Evolutionary conservation across 2,113 vertebrate genomes (phyloP).

Genomic region (Peromyscus californicus): DNA sequence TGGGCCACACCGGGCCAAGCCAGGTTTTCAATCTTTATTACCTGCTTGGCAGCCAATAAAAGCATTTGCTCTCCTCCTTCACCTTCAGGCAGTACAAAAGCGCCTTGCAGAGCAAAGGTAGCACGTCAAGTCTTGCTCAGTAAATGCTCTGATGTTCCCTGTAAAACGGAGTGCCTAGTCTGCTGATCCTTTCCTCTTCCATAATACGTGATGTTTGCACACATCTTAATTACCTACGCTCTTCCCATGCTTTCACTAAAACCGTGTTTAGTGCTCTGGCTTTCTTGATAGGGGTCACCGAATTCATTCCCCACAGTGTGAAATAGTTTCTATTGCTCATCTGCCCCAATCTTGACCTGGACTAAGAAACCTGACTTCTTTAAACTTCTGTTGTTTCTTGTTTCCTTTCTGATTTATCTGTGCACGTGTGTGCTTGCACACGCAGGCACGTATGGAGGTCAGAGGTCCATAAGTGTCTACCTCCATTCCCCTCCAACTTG

Average conservation of each 20-base stretch:
- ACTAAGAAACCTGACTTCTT: background rate
- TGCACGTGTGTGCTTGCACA: background rate
- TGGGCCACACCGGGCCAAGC: background rate
- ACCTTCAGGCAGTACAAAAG: constrained; percentile 1
- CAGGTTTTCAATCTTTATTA: constrained; percentile 2
- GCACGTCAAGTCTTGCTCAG: background rate
- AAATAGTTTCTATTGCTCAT: background rate
- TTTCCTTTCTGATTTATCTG: too few relatives aligned
- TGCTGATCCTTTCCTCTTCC: background rate
- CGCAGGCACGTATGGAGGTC: too few relatives aligned
- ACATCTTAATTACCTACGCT: background rate
- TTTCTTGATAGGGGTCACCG: constrained; percentile 6
- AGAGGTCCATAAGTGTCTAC: background rate
- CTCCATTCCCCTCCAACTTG: background rate
- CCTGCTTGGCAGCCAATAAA: constrained; percentile 29
- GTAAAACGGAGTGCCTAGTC: background rate
- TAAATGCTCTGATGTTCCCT: background rate
- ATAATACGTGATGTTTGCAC: background rate
- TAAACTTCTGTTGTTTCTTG: background rate
- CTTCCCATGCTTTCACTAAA: background rate
- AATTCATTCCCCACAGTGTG: background rate
- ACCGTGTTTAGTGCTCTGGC: background rate
- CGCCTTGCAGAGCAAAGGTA: constrained; percentile 13
- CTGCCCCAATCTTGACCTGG: background rate
- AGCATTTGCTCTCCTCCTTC: constrained; percentile 34